Conservation (phyloP, 2,888 invertebrate genomes). For the Mamestra brassicae region DNA sequence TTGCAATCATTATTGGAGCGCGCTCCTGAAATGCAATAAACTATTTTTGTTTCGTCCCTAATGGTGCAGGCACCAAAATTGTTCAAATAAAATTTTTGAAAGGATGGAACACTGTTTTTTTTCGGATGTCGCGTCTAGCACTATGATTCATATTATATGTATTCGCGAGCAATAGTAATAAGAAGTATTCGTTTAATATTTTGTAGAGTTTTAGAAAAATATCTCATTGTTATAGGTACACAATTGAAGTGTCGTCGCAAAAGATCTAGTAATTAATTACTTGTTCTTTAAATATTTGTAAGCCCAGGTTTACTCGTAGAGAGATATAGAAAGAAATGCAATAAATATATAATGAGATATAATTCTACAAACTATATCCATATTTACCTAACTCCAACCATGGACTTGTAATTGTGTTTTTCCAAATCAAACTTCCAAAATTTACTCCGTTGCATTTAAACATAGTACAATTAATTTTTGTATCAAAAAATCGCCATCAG, state of each 20-base stretch:
- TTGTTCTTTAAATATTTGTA: neutral
- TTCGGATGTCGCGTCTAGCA: neutral
- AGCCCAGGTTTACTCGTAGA: neutral
- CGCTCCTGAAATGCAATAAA: conserved; percentile 6
- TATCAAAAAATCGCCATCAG: conserved; percentile 4
- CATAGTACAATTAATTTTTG: conserved; percentile 62
- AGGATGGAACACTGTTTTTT: conserved; percentile 1
- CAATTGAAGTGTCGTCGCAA: neutral
- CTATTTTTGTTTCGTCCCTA: neutral
- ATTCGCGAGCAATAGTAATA: conserved; percentile 14
- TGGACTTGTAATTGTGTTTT: conserved; percentile 20
- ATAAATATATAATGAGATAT: conserved; percentile 35
- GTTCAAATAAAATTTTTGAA: conserved; percentile 4
- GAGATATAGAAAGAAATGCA: neutral
- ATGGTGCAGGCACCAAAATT: conserved; percentile 41
- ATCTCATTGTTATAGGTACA: conserved; percentile 31
- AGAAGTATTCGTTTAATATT: neutral
- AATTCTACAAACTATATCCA: conserved; percentile 17
- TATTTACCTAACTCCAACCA: neutral
- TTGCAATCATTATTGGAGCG: neutral
- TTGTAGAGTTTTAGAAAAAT: conserved; percentile 17
- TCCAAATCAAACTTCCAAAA: conserved; percentile 49
- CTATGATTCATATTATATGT: neutral
- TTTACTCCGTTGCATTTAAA: conserved; percentile 49
- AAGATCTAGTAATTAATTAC: conserved; percentile 4